Base-by-base conservation (phyloP, 2,888 invertebrate species). In the Philopedon plagiatum region DNA sequence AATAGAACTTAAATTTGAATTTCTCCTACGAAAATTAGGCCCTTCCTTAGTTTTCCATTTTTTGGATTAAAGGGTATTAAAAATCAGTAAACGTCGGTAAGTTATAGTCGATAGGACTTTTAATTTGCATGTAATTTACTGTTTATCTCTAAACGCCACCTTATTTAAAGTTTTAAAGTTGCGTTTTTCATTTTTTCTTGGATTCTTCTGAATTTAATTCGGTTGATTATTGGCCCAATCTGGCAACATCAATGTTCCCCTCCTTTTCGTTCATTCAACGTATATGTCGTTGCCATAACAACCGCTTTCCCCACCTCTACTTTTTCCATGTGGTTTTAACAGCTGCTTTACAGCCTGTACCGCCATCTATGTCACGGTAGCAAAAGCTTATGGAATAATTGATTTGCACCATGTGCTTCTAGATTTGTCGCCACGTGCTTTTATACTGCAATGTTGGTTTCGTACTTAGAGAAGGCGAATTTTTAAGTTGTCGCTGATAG, bases 291-390 rank as follows among this genome's bases (percentile, higher is more conserved):
- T 60, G 15, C 23, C 60, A 44, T 60, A n/a, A 29, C 41, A 44
- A 60, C 29, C 13, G 15, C n/a, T n/a, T n/a, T n/a, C n/a, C 41
- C 58, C 78, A 76, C 76, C 73, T 73, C 37, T 0, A 15, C 4
- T 8, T 29, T 9, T 18, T 29, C 15, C 51, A 46, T 23, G 46
- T 46, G 46, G 1, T 21, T 21, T 26, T 15, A 13, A 54, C 11
- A 29, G 29, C 1, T 13, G 5, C 29, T 26, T 15, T 29, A 29
- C 2, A 29, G 29, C 15, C 15, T 7, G 9, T 37, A n/a, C 23
- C 60, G 60, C 60, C 60, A 60, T 60, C 60, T 60, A 18, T 54
- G 1, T 8, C 11, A 9, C 1, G 3, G 9, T 2, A 9, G 29
- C 7, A 18, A 29, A 29, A 29, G 9, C 26, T 29, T 15, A 2